Percentiles rank a stretch among this genome's conserved stretches.
These are phyloP conservation scores for Cheilosia vernalis DNA, from an alignment of 2,888 invertebrate genomes.

Conservation along the genomic window DNA sequence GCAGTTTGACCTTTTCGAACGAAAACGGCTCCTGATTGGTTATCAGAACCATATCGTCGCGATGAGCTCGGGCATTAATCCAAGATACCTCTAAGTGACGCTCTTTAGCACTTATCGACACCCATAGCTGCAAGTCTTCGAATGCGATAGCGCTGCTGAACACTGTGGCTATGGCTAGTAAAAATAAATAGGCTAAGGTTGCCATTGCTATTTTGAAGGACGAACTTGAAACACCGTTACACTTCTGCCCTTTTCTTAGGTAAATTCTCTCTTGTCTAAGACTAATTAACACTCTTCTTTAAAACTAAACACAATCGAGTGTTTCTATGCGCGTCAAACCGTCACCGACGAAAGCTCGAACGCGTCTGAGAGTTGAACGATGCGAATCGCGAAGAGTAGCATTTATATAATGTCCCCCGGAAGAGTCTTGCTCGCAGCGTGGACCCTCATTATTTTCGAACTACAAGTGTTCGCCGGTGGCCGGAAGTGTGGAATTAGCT, in stretches of 20 bases:
- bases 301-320: conserved; percentile 6
- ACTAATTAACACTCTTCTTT: conserved; percentile 27
- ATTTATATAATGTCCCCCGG: conserved; percentile 39
- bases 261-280: conserved; percentile 43
- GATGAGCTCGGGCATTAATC: conserved; percentile 79
- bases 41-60: conserved; percentile 80
- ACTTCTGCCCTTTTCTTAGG: conserved; percentile 6
- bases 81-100: conserved; percentile 82
- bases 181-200: conserved; percentile 40
- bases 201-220: conserved; percentile 19
- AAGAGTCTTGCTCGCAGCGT: conserved; percentile 23
- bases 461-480: conserved; percentile 37
- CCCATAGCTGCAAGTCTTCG: conserved; percentile 78
- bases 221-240: conserved; percentile 30
- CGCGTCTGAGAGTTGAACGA: conserved; percentile 53
- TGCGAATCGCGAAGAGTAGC: conserved; percentile 13
- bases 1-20: conserved; percentile 78
- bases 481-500: conserved; percentile 68
- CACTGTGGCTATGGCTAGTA: conserved; percentile 7
- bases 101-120: conserved; percentile 81
- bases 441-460: conserved; percentile 48
- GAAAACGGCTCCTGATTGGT: conserved; percentile 80
- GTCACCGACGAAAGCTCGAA: conserved; percentile 64
- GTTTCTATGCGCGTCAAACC: conserved; percentile 26
- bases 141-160: conserved; percentile 13